Base-by-base conservation (phyloP, 2,888 invertebrate species). In the Stramonita haemastoma region DNA sequence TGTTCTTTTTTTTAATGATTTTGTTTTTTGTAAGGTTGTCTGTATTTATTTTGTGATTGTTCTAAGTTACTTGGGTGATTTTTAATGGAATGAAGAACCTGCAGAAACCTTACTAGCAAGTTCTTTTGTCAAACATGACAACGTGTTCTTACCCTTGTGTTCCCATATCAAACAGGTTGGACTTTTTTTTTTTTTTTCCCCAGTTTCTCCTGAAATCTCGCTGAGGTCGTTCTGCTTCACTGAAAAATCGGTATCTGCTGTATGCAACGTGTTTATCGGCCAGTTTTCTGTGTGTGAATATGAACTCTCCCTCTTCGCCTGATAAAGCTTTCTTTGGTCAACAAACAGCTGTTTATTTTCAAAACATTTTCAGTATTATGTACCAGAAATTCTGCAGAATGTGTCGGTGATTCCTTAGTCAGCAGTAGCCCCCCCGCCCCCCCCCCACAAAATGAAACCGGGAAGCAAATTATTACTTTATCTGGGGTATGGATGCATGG, bases 181-280 rank as follows among this genome's bases (percentile, higher is more conserved):
- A 46, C 46, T 46, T 8, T n/a, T n/a, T n/a, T 46, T 2, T 2
- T 5, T 8, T 46, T 8, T 8, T 5, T 8, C 46, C 46, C 46
- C 46, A 46, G n/a, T n/a, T n/a, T n/a, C 73, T n/a, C 81, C 81
- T 83, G 36, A 36, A 83, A 36, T 83, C 46, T 83, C 46, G 81
- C 81, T 46, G 81, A 46, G 81, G 81, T 83, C 81, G 46, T 83
- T 83, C 81, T 83, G 81, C 81, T 83, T 22, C 81, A 26, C 36
- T 46, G 29, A 15, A 79, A 83, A 83, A 5, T 6, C 26, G 36
- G 29, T 29, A 26, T 83, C 81, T 83, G 81, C 81, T 83, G 81
- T 83, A 46, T 83, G 26, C 81, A 83, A 83, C 36, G 36, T 46
- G 77, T 32, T 36, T 83, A 36, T 46, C 26, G 73, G 73, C 17